Conservation (phyloP, 2,797 vertebrate genomes). For the Thunnus albacares region DNA sequence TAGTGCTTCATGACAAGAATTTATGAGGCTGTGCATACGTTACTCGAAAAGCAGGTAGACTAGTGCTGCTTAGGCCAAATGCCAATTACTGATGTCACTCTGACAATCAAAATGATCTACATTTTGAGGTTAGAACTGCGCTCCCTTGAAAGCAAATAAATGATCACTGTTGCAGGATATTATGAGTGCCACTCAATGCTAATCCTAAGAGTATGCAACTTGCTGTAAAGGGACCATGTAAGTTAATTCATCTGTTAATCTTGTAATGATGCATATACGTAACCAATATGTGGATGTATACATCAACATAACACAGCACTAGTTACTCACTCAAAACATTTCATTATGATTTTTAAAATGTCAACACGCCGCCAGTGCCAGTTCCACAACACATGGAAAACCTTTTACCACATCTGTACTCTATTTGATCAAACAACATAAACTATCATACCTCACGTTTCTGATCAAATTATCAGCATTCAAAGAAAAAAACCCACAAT, state of each 20-base stretch:
- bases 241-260: background rate
- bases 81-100: conserved; percentile 17
- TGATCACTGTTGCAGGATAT: conserved; percentile 21
- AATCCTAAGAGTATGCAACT: background rate
- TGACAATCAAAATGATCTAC: conserved; percentile 37
- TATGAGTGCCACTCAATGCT: background rate
- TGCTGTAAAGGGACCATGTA: no score
- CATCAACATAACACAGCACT: background rate
- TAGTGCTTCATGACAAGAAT: conserved; percentile 35
- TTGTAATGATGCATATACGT: background rate
- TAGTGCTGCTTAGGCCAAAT: conserved; percentile 15
- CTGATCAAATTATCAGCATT: background rate
- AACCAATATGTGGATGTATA: background rate
- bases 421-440: background rate
- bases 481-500: background rate
- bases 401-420: background rate
- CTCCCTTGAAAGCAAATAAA: conserved; percentile 5
- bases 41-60: conserved; percentile 42
- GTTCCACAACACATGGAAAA: background rate
- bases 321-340: background rate
- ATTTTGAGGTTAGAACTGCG: conserved; percentile 17
- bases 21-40: conserved; percentile 26
- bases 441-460: background rate
- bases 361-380: background rate
- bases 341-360: background rate